Percentiles rank a stretch among this genome's conserved stretches.
These are phyloP conservation scores for Corydoras maculifer DNA, from an alignment of 2,113 vertebrate species.

Conservation along the genomic window DNA sequence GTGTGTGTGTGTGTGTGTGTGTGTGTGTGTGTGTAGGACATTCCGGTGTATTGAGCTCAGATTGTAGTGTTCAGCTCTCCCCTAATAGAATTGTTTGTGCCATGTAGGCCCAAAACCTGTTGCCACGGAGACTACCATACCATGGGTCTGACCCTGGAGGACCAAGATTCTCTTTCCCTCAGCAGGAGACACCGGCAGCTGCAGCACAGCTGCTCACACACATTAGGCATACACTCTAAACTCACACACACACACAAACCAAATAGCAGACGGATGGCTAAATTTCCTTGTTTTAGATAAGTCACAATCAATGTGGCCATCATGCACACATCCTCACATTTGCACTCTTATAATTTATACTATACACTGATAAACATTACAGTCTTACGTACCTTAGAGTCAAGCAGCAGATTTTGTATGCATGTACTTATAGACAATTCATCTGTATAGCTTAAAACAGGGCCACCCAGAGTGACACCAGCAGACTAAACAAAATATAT, in stretches of 20 bases:
- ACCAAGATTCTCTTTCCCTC: constrained; percentile 71
- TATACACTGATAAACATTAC: no score
- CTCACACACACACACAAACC: constrained; percentile 47
- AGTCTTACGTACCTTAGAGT: no score
- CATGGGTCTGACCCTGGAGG: constrained; percentile 85
- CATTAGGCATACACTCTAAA: background rate
- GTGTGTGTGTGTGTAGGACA: constrained; percentile 39
- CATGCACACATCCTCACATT: no score
- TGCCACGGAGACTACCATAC: constrained; percentile 91
- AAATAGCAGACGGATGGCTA: no score
- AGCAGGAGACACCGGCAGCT: constrained; percentile 83
- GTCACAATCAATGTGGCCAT: no score
- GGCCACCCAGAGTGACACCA: no score
- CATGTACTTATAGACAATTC: no score
- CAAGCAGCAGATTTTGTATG: no score
- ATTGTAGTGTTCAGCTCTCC: constrained; percentile 55
- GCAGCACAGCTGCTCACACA: constrained; percentile 76
- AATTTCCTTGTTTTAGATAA: no score
- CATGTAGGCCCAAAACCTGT: constrained; percentile 72
- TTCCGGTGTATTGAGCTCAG: constrained; percentile 52
- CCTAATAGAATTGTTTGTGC: constrained; percentile 71
- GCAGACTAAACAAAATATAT: no score
- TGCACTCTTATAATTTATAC: no score
- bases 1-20: constrained; percentile 32
- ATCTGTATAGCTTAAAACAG: no score